These are phyloP conservation scores for Sipunculus nudus DNA, from an alignment of 2,888 invertebrate genomes.

Conservation along the genomic window DNA sequence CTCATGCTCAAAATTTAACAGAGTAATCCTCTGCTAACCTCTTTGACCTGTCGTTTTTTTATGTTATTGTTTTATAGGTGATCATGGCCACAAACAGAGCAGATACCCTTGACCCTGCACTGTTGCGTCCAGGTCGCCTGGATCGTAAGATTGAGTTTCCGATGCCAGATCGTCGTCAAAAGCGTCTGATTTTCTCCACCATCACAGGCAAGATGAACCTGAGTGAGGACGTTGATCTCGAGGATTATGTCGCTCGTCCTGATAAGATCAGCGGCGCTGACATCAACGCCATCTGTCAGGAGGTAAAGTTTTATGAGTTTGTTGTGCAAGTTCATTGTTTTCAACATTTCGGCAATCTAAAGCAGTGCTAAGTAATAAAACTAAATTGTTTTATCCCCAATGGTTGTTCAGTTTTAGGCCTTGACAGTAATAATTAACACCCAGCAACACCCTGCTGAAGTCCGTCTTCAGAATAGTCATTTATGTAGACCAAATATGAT, in stretches of 20 bases:
- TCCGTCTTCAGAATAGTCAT: too few species aligned
- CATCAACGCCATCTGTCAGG: constrained; percentile 99
- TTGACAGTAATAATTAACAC: too few species aligned
- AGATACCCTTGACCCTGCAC: constrained; percentile 97
- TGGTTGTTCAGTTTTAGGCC: too few species aligned
- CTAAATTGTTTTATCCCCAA: too few species aligned
- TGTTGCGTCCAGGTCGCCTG: constrained; percentile 92
- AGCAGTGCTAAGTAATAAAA: too few species aligned
- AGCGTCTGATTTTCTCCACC: constrained; percentile 96
- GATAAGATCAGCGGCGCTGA: constrained; percentile 99
- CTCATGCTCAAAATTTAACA: too few species aligned
- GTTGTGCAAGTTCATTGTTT: constrained; percentile 7
- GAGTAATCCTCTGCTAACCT: too few species aligned
- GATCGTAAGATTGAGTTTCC: constrained; percentile 99
- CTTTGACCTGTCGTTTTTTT: too few species aligned
- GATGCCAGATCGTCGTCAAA: constrained; percentile 87
- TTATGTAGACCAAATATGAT: too few species aligned
- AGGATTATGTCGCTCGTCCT: constrained; percentile 98
- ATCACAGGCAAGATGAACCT: constrained; percentile 77
- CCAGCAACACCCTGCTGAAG: too few species aligned
- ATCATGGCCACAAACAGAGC: constrained; percentile 98
- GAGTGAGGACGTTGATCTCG: constrained; percentile 97
- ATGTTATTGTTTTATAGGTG: constrained; percentile 71
- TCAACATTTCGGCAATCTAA: too few species aligned
- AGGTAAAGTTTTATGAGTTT: constrained; percentile 68